phyloP scores from a whole-genome alignment of 2,113 vertebrate genomes.

The Semnornis frantzii region DNA sequence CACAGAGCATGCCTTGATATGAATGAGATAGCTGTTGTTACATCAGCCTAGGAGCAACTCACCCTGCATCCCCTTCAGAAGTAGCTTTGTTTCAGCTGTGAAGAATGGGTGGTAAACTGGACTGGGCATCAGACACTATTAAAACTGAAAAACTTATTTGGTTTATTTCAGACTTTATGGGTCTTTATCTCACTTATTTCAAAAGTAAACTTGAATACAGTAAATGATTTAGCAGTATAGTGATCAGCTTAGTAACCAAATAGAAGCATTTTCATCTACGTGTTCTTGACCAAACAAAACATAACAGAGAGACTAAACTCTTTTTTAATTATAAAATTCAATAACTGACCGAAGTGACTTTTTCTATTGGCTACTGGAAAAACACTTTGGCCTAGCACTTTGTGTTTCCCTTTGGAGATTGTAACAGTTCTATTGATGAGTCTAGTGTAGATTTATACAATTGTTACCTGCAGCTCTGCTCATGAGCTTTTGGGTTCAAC shows the following conservation, averaged over 20 bases:
- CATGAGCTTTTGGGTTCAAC: background rate
- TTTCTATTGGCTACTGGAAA: background rate
- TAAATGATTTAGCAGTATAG: background rate
- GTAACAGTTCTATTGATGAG: background rate
- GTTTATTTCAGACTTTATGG: background rate
- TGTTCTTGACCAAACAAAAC: background rate
- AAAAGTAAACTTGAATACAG: background rate
- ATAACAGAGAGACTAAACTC: background rate
- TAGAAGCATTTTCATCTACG: background rate
- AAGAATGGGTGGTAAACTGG: background rate
- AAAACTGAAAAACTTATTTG: background rate
- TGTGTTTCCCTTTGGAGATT: background rate
- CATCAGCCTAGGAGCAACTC: background rate
- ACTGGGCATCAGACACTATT: background rate
- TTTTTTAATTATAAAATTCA: background rate
- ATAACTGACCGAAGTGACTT: background rate
- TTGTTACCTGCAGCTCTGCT: background rate
- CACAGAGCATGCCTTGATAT: accelerated
- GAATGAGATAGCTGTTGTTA: background rate
- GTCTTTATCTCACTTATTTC: background rate
- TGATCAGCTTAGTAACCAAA: background rate
- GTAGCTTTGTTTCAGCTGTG: conserved; percentile 15
- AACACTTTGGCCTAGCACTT: background rate
- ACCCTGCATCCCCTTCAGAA: background rate
- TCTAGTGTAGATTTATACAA: background rate